Conservation (phyloP, 1,140 invertebrate genomes). For the Phortica variegata region DNA sequence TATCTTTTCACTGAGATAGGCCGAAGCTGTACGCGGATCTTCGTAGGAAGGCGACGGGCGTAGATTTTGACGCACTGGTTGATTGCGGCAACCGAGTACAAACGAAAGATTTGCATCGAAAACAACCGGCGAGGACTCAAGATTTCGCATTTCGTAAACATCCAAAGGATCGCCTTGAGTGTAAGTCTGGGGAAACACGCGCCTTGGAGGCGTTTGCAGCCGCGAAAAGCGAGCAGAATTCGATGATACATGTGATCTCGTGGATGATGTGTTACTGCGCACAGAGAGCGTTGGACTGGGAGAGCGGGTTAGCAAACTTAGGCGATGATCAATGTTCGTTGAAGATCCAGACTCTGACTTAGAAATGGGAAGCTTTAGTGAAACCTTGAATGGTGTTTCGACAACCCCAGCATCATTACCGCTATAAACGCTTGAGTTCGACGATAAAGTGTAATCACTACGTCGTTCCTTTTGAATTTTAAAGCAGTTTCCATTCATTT, state of each 20-base stretch:
- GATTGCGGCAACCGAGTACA: conserved; percentile 69
- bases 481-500: no score
- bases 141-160: conserved; percentile 62
- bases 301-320: conserved; percentile 39
- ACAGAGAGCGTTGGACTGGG: conserved; percentile 46
- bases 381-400: conserved; percentile 43
- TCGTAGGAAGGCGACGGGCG: conserved; percentile 71
- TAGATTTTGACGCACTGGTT: conserved; percentile 68
- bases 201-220: conserved; percentile 59
- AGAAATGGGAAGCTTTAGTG: conserved; percentile 45
- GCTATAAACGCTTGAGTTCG: conserved; percentile 18
- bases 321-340: conserved; percentile 23
- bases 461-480: no score
- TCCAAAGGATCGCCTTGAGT: conserved; percentile 57
- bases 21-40: conserved; percentile 73
- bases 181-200: conserved; percentile 66
- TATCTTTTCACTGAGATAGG: conserved; percentile 72
- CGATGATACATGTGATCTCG: conserved; percentile 1
- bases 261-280: conserved; percentile 36
- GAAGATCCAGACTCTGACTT: conserved; percentile 24
- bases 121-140: conserved; percentile 74
- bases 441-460: no score
- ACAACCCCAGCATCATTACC: conserved; percentile 6
- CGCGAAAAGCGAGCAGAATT: conserved; percentile 21
- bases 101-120: conserved; percentile 80